A percentile compares a stretch with the other conserved stretches of the same genome.
Conservation (phyloP, 2,113 vertebrate species). For the Sitta europaea region DNA sequence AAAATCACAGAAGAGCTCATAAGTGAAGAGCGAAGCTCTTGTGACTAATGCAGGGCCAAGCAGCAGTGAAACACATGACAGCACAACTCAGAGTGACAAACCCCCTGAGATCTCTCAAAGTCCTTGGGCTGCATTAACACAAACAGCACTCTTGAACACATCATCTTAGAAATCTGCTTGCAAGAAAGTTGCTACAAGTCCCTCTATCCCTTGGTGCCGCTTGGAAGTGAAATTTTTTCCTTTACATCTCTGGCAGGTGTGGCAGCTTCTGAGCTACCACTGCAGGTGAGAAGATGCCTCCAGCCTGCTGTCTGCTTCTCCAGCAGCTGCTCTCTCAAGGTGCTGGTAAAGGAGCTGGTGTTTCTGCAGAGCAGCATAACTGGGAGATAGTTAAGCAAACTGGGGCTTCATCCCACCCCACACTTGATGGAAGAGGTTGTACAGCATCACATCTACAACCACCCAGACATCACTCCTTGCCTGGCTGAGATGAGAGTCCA, state of each 20-base stretch:
- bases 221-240: background rate
- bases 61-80: accelerated
- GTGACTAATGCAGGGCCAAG: background rate
- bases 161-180: background rate
- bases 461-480: background rate
- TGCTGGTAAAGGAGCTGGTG: background rate
- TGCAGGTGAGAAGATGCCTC: background rate
- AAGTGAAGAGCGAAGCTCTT: background rate
- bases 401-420: background rate
- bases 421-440: background rate
- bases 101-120: background rate
- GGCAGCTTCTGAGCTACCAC: background rate
- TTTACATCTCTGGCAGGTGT: background rate
- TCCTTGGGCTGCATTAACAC: background rate
- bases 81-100: background rate
- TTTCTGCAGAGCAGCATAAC: background rate
- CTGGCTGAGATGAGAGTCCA: background rate
- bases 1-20: background rate
- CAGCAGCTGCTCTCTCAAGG: background rate
- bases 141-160: background rate
- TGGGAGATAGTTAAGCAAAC: background rate
- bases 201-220: background rate
- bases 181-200: background rate
- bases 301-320: background rate
- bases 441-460: background rate